Evolutionary conservation across 2,888 invertebrate species (phyloP), one percentile per base, ranked within the genome.

Genomic region (Drosophila niveifrons): DNA sequence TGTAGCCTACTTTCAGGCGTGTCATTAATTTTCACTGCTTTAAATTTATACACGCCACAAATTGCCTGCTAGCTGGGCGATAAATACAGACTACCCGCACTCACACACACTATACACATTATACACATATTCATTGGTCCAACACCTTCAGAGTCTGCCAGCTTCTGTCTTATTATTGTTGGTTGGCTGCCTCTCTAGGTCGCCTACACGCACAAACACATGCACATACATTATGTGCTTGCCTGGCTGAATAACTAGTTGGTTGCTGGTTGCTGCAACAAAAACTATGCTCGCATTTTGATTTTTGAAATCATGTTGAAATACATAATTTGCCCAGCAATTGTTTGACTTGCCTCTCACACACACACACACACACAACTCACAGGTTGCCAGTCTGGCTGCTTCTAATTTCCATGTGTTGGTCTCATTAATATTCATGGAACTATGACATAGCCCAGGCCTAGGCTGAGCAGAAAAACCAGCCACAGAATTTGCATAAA

Each of bases 401-500:
- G 50, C 50, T 66, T 68, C 81, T 85, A 78, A 83, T 83, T 83
- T 83, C 85, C 83, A 85, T 83, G 85, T 83, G 85, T 85, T 75
- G 44, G 83, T 63, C 68, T 80, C 75, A 83, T 83, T 83, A 83
- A 83, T 83, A 83, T 83, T 83, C 83, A 83, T 83, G 73, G 73
- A 82, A 73, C 80, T 79, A 61, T 44, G 66, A 62, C 64, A 66
- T 53, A 50, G 44, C 57, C 58, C 46, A 63, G 59, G 79, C 62
- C 65, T 58, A 77, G 39, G 6, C 58, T 36, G 50, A 57, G 66
- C 64, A 71, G 80, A 78, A 78, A 75, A 75, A 78, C 64, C 72
- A 68, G 71, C 50, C 80, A 51, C 58, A 68, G 47, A 70, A 82
- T 82, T 78, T 82, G 84, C 82, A 82, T 82, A 82, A 66, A 82